Conservation (phyloP, 35 echinoderm and acorn worm genomes). For the Ophiothrix spiculata region DNA sequence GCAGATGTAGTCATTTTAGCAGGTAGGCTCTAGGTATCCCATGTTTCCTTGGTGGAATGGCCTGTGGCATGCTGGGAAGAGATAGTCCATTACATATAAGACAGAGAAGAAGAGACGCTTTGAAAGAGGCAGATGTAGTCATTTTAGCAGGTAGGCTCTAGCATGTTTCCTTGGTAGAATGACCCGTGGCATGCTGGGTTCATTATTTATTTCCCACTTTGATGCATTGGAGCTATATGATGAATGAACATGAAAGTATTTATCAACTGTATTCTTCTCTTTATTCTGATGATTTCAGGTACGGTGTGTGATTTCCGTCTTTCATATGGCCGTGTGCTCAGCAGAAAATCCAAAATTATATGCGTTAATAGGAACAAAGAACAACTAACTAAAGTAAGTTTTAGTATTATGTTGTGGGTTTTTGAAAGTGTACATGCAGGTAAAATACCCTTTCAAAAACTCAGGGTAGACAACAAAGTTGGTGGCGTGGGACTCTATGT, state of each 20-base stretch:
- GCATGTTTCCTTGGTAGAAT: conserved; percentile 91
- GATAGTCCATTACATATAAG: conserved; percentile 91
- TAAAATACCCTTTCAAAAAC: too few relatives aligned
- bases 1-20: conserved; percentile 92
- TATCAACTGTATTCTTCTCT: too few relatives aligned
- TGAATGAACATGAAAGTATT: too few relatives aligned
- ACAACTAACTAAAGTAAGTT: conserved; percentile 73
- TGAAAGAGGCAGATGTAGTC: conserved; percentile 95
- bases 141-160: conserved; percentile 52
- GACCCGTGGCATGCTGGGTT: conserved; percentile 94
- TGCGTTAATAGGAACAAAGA: conserved; percentile 82
- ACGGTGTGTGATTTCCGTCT: conserved; percentile 90
- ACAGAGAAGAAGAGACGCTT: conserved; percentile 77
- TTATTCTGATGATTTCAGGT: conserved; percentile 44
- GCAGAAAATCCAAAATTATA: conserved; percentile 83
- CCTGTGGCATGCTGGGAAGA: conserved; percentile 97
- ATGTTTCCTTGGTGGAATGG: conserved; percentile 94
- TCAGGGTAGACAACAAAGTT: too few relatives aligned
- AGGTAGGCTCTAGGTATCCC: conserved; percentile 89
- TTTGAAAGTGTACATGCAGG: neutral
- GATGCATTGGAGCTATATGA: too few relatives aligned
- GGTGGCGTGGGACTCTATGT: too few relatives aligned
- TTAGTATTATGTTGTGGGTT: neutral
- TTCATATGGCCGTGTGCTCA: conserved; percentile 73
- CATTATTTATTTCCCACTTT: too few relatives aligned